phyloP scores from a whole-genome alignment of 2,113 vertebrate species.

The Chloroceryle aenea region DNA sequence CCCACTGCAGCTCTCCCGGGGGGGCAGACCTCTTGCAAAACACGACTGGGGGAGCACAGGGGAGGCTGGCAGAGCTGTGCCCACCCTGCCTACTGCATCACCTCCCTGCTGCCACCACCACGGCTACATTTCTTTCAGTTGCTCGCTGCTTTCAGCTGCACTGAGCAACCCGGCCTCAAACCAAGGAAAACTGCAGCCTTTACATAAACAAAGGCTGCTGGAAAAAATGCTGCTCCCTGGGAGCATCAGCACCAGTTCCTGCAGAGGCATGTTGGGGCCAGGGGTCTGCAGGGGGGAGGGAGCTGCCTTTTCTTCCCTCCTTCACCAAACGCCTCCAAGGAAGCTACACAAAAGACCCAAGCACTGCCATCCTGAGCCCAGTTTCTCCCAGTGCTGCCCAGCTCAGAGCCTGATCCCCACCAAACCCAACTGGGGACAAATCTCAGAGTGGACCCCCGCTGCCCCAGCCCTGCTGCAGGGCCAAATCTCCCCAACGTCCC shows the following conservation, averaged over 20 bases:
- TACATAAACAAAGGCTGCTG: background rate
- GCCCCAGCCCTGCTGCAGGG: background rate
- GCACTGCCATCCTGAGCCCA: background rate
- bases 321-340: rapidly evolving
- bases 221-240: background rate
- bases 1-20: rapidly evolving
- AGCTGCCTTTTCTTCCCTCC: background rate
- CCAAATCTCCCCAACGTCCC: background rate
- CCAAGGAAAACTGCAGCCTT: background rate
- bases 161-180: background rate
- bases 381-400: background rate
- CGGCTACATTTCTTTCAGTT: background rate
- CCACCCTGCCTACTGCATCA: background rate
- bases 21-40: background rate
- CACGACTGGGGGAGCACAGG: background rate
- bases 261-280: background rate
- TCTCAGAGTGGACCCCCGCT: background rate
- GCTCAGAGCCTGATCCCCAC: too few relatives aligned
- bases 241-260: background rate
- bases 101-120: rapidly evolving
- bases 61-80: background rate
- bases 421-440: background rate
- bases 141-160: rapidly evolving
- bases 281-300: background rate
- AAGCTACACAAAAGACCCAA: background rate